Conservation (phyloP, 2,888 invertebrate genomes). For the Ochropleura plecta region DNA sequence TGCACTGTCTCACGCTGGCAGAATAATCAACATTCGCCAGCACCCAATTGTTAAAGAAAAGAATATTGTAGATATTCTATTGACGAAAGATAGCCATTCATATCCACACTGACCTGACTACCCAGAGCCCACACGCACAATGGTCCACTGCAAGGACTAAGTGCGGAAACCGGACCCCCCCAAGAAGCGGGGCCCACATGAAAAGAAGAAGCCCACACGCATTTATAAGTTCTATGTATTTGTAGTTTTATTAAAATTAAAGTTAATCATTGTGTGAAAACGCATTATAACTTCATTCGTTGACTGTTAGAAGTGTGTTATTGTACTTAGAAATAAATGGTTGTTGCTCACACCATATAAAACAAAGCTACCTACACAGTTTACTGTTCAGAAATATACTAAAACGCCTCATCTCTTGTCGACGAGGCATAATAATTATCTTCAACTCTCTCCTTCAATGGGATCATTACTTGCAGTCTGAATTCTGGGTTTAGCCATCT, state of each 20-base stretch:
- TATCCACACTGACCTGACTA: neutral
- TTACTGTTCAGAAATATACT: neutral
- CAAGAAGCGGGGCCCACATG: too few relatives aligned
- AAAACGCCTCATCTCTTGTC: neutral
- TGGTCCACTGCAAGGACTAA: too few relatives aligned
- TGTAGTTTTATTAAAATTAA: constrained; percentile 24
- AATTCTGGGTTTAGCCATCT: neutral
- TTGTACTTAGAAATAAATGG: constrained; percentile 54
- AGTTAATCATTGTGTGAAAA: constrained; percentile 31
- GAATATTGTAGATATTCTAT: neutral
- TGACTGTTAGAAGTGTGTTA: constrained; percentile 48
- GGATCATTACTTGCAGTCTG: neutral
- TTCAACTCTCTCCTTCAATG: neutral
- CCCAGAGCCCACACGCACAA: too few relatives aligned
- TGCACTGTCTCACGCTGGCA: too few relatives aligned
- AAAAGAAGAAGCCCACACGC: too few relatives aligned
- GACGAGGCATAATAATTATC: neutral
- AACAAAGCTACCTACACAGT: neutral
- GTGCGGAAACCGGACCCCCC: too few relatives aligned
- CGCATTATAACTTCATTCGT: constrained; percentile 25
- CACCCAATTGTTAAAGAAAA: neutral
- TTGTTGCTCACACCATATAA: constrained; percentile 17
- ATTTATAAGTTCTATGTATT: constrained; percentile 8
- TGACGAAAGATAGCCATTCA: neutral
- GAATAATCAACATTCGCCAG: too few relatives aligned